phyloP scores from a whole-genome alignment of 1,140 invertebrate species.

The Babylonia areolata region DNA sequence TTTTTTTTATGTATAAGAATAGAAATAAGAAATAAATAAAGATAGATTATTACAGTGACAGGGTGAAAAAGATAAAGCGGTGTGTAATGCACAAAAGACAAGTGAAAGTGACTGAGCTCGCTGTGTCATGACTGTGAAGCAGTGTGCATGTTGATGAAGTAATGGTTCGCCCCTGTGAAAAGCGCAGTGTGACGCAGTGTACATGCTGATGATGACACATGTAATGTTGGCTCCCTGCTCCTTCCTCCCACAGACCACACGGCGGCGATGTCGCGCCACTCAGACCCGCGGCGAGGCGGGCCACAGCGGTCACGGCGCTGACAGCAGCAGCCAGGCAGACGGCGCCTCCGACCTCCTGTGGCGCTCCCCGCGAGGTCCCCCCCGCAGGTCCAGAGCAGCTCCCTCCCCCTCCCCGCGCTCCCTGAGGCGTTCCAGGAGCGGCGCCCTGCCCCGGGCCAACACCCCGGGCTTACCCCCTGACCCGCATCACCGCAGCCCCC shows the following conservation, averaged over 20 bases:
- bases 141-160: not conserved
- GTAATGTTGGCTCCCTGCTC: not conserved
- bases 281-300: constrained; percentile 26
- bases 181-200: too few relatives aligned
- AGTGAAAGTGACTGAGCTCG: too few relatives aligned
- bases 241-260: constrained; percentile 35
- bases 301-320: too few relatives aligned
- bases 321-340: not conserved
- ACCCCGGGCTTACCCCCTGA: constrained; percentile 27
- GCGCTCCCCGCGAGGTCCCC: constrained; percentile 8
- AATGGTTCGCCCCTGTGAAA: too few relatives aligned
- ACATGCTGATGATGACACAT: not conserved
- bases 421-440: not conserved
- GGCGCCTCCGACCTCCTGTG: constrained; percentile 4
- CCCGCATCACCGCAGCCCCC: constrained; percentile 46
- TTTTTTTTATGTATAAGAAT: too few relatives aligned
- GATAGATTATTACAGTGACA: too few relatives aligned
- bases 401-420: not conserved
- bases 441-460: constrained; percentile 31
- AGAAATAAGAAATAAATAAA: too few relatives aligned
- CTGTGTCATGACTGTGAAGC: too few relatives aligned
- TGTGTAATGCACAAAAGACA: too few relatives aligned
- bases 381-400: not conserved
- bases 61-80: too few relatives aligned
- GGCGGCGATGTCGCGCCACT: constrained; percentile 46